Base-by-base conservation (phyloP, 2,113 vertebrate species). In the Grammomys surdaster region DNA sequence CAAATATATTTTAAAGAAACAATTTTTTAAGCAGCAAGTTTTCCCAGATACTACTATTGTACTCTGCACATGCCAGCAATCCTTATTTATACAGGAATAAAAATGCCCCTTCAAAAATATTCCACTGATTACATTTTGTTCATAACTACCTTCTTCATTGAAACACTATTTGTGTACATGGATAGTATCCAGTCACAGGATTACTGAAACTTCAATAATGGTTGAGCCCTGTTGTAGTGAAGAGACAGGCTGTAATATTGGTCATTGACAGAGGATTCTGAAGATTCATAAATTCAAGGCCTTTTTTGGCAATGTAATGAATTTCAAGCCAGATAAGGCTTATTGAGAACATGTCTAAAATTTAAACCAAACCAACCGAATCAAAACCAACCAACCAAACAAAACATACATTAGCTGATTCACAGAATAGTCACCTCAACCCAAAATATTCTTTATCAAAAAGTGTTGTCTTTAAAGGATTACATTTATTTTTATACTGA, bases 1-100 rank as follows among this genome's bases (percentile, higher is more conserved):
- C 96, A 90, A 81, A 78, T 63, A 80, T 75, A 78, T 80, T 95
- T 94, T 82, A 90, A 88, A 95, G 48, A 96, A 96, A 96, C 67
- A 93, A 70, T 36, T 78, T 33, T 88, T 93, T 94, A 96, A 88
- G 60, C 24, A 58, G n/a, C 87, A 70, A 24, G 2, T 82, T 95
- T 92, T 87, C 11, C 40, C 51, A 84, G 0, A 69, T 84, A 56
- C 7, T 93, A 85, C 26, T 56, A 78, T n/a, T 87, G 26, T 89
- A 69, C 33, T 96, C 6, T 54, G 46, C 72, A 94, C 88, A 75
- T 95, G 93, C 56, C n/a, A 46, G 24, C 58, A 95, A 97, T 87
- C 6, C 24, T 90, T 60, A 76, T 24, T n/a, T 13, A 90, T 67
- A 84, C 1, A 81, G 20, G 46, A 92, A 95, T 75, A 89, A 77